These are phyloP conservation scores for Hyposmocoma kahamanoa DNA, from an alignment of 1,140 invertebrate species.

Conservation along the genomic window DNA sequence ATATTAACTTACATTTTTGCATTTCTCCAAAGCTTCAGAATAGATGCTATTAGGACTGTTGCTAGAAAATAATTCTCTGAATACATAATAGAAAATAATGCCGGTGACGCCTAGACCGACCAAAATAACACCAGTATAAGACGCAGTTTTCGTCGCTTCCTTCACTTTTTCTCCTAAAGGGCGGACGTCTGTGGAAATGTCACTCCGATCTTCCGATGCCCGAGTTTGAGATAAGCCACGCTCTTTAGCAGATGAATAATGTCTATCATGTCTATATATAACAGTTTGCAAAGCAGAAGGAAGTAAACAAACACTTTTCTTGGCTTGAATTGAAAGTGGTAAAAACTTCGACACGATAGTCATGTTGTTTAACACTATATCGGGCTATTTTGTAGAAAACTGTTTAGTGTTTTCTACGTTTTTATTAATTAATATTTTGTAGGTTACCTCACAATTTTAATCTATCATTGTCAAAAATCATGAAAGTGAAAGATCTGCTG, in stretches of 20 bases:
- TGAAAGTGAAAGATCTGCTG: no score
- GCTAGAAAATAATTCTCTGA: conserved; percentile 89
- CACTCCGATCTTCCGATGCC: conserved; percentile 29
- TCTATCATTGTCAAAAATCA: no score
- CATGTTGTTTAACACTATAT: no score
- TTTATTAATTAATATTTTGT: no score
- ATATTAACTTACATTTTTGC: conserved; percentile 71
- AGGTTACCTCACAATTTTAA: no score
- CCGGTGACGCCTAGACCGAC: conserved; percentile 84
- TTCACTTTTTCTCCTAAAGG: conserved; percentile 85
- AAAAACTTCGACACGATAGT: conserved; percentile 55
- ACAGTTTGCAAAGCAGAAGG: conserved; percentile 26
- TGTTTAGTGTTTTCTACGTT: no score
- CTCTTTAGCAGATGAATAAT: conserved; percentile 46
- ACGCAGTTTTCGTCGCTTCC: conserved; percentile 89
- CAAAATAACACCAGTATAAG: conserved; percentile 87
- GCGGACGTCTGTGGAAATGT: conserved; percentile 76
- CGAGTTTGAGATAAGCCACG: conserved; percentile 43
- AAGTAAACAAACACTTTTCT: conserved; percentile 27
- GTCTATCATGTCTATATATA: conserved; percentile 27
- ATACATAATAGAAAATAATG: conserved; percentile 87
- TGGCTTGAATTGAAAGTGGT: conserved; percentile 27
- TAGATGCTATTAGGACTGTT: conserved; percentile 91
- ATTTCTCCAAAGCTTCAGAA: conserved; percentile 83
- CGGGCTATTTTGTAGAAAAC: no score